Conservation (phyloP, 2,888 invertebrate species). For the Aethes cnicana region DNA sequence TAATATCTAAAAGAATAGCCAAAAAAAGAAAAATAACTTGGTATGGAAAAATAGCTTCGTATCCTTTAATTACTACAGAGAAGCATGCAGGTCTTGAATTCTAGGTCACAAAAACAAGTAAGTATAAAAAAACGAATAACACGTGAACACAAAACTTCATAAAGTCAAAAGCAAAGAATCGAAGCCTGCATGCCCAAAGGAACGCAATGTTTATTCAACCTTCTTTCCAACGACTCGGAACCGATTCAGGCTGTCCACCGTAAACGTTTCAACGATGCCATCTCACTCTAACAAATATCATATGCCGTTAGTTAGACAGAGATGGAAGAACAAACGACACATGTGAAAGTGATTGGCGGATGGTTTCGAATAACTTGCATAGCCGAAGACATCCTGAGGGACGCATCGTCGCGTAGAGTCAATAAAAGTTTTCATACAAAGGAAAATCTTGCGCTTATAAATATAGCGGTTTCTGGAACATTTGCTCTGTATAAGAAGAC, state of each 20-base stretch:
- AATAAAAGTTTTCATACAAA: constrained; percentile 49
- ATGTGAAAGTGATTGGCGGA: not conserved
- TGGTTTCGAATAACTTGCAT: constrained; percentile 3
- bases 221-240: constrained; percentile 1
- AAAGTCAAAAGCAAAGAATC: constrained; percentile 3
- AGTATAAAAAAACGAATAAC: not conserved
- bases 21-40: too few relatives aligned
- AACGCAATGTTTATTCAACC: constrained; percentile 33
- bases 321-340: not conserved
- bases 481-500: constrained; percentile 12
- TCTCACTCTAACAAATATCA: constrained; percentile 5
- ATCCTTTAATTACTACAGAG: too few relatives aligned
- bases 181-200: constrained; percentile 24
- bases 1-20: too few relatives aligned
- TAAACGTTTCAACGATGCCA: not conserved
- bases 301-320: not conserved
- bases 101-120: not conserved
- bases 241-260: not conserved
- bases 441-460: constrained; percentile 28
- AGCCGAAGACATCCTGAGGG: constrained; percentile 15
- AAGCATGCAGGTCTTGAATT: too few relatives aligned
- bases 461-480: constrained; percentile 30
- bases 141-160: constrained; percentile 5
- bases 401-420: constrained; percentile 36
- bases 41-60: too few relatives aligned